Base-by-base conservation (phyloP, 2,888 invertebrate genomes). In the Idaea aversata region DNA sequence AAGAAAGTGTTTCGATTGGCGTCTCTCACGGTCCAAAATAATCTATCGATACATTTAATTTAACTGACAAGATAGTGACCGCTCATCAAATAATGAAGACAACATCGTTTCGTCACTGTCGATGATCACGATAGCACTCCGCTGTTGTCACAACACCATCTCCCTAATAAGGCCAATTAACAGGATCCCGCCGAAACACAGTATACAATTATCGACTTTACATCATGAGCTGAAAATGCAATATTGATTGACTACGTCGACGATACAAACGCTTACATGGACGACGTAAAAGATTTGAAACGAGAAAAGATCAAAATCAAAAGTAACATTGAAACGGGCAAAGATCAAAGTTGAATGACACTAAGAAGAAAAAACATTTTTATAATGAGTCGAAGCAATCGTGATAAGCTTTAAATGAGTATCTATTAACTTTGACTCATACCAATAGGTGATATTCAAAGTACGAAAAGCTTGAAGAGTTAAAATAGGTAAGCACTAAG, bases 81-180 rank as follows among this genome's bases (percentile, higher is more conserved):
- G 91, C 89, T 91, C 91, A 90, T 92, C 92, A 91, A 90, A 91
- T 91, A 91, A 92, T 92, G 90, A 93, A 92, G 92, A 92, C 92
- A 92, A 89, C 90, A 88, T 90, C 92, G 93, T 93, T 93, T 93
- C 93, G 92, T 93, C 93, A 92, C 91, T 93, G 93, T 93, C 90
- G 93, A 92, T 93, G 90, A 83, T 81, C 91, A 92, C 91, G 93
- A 93, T 93, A 93, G 87, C 92, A 91, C 92, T 92, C 89, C 89
- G 83, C 81, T 82, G 87, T 91, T 93, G 93, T 93, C 93, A 93
- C 92, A 93, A 93, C 92, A 93, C 88, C 86, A 90, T 92, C 91
- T 90, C 82, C 86, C 88, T 92, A 93, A 93, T 93, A 91, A 92
- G 91, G 85, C 92, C 92, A 93, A 93, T 93, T 93, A 93, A 92